Base-by-base conservation (phyloP, 37 sponge, comb jelly and placozoan species). In the Aplysina aerophoba region DNA sequence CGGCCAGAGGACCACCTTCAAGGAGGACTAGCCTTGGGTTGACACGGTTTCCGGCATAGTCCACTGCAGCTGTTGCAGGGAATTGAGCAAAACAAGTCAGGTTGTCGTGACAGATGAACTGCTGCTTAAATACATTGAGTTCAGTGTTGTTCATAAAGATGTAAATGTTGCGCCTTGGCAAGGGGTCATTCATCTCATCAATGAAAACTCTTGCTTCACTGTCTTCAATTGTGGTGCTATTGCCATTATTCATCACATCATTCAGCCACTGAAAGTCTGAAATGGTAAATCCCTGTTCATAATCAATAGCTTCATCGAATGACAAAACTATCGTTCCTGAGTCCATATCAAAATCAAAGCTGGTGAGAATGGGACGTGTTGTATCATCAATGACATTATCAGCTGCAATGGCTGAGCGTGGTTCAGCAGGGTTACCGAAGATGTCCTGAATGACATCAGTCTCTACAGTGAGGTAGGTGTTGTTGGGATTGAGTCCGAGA, bases 381-480 rank as follows among this genome's bases (percentile, higher is more conserved):
- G 75, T 83, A 85, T 96, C 97, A 27, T 85, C 83, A 11, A 88
- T 27, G 30, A 91, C 71, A 31, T 50, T 72, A 24, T 28, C 53
- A 30, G 86, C 97, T 40, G 55, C 72, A 14, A 85, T 74, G 22
- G 90, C 94, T 63, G 81, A 44, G 16, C 61, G 20, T 0, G 40
- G 66, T n/a, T 81, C 79, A 20, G 89, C 86, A 38, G 87, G 81
- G 55, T 94, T 94, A 4, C 90, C 88, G 67, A 65, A 75, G 15
- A 87, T 81, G 80, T 96, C 97, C 50, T 85, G 84, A 4, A 87
- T 81, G 19, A 90, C 83, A n/a, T 81, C 95, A 88, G 85, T 82
- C 15, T 59, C 59, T n/a, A 94, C 88, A 30, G 94, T 81, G 13
- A 97, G 88, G 82, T 72, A 94, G 3, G 95, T 95, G 62, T 92